Conservation (phyloP, 92 coral and sea anemone genomes). For the Virgularia gustaviana region DNA sequence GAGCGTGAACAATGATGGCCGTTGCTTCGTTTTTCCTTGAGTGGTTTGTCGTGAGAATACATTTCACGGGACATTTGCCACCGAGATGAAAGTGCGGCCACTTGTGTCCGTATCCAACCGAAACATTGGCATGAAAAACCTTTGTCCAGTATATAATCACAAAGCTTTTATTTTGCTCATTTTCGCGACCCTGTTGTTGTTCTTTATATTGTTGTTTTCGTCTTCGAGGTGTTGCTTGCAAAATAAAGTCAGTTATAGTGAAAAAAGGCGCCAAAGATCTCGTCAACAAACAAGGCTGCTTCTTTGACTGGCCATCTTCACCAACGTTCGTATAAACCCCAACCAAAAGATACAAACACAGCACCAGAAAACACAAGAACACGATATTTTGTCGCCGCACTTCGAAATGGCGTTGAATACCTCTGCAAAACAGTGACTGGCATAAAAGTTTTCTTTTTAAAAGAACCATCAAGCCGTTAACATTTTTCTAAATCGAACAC, state of each 20-base stretch:
- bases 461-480: too few species aligned
- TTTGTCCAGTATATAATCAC: slow-evolving; percentile 28
- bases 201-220: neutral
- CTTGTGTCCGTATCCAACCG: neutral
- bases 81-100: slow-evolving; percentile 98
- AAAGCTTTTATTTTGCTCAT: neutral
- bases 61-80: slow-evolving; percentile 76
- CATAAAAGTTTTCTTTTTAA: too few species aligned
- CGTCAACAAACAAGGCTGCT: neutral
- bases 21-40: slow-evolving; percentile 70
- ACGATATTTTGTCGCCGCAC: too few species aligned
- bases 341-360: too few species aligned
- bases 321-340: too few species aligned
- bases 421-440: too few species aligned
- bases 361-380: too few species aligned
- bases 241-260: neutral
- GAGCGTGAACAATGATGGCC: slow-evolving; percentile 91
- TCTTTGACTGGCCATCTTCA: too few species aligned
- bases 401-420: too few species aligned
- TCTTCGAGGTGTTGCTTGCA: too few species aligned
- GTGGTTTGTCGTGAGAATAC: slow-evolving; percentile 75
- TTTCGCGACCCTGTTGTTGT: too few species aligned
- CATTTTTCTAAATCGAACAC: too few species aligned
- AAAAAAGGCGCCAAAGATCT: neutral
- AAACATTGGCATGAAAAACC: neutral